phyloP scores from a whole-genome alignment of 2,888 invertebrate species.

The Furcula furcula region DNA sequence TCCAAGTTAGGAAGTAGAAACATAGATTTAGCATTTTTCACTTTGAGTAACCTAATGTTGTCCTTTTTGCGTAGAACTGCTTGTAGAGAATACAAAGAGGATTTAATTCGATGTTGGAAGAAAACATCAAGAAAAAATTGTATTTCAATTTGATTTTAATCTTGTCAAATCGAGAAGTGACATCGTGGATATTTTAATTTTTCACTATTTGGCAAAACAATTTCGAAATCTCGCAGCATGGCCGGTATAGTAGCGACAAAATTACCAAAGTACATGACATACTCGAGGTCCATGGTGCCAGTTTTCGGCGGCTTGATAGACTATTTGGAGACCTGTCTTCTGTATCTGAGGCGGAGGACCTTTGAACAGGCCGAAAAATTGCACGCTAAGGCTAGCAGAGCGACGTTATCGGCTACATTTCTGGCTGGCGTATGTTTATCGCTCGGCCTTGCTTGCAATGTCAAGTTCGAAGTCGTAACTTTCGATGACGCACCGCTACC shows the following conservation, averaged over 20 bases:
- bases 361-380: slow-evolving; percentile 53
- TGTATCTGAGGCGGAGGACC: slow-evolving; percentile 48
- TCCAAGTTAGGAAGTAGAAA: no score
- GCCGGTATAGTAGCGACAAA: slow-evolving; percentile 32
- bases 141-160: no score
- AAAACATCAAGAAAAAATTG: no score
- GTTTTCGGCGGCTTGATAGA: slow-evolving; percentile 62
- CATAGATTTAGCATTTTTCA: no score
- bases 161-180: no score
- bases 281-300: slow-evolving; percentile 55
- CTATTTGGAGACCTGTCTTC: slow-evolving; percentile 55
- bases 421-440: slow-evolving; percentile 52
- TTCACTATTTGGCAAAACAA: no score
- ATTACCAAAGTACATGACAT: slow-evolving; percentile 52
- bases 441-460: slow-evolving; percentile 56
- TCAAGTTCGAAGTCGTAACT: slow-evolving; percentile 70
- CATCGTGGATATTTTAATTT: slow-evolving; percentile 15
- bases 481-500: slow-evolving; percentile 50
- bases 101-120: no score
- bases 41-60: no score
- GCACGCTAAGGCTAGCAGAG: slow-evolving; percentile 39
- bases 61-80: no score
- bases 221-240: slow-evolving; percentile 28
- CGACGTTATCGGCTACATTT: slow-evolving; percentile 53
- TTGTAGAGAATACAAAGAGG: no score